Base-by-base conservation (phyloP, 1,140 invertebrate genomes). In the Himalopsyche phryganea region DNA sequence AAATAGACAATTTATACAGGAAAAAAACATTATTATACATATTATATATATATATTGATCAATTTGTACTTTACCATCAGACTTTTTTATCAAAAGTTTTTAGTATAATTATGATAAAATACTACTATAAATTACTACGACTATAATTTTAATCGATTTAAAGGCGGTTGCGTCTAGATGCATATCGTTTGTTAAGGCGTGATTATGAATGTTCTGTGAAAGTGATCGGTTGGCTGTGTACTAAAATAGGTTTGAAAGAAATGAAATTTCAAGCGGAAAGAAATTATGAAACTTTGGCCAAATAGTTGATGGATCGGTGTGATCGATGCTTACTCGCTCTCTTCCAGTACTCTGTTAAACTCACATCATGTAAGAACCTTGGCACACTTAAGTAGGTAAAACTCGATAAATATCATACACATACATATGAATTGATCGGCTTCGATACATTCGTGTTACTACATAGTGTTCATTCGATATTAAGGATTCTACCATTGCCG, bases 111-210 rank as follows among this genome's bases (percentile, higher is more conserved):
- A 56, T 6, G 32, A 20, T 53, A 53, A 53, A 23, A 45, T 45
- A 45, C 18, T 45, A 45, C 42, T 58, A 58, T 58, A 6, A 46
- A 35, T 35, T 47, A 33, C 33, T 54, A 45, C 48, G 42, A 55
- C 17, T 60, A 53, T 56, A 56, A 35, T 50, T 53, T 52, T 50
- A 60, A 55, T 55, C 32, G 46, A 59, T 55, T 46, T 38, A 57
- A 61, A 46, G 52, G 49, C 53, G 52, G 45, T 51, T 42, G 59
- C 53, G 59, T 54, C 58, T 54, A 55, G 52, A 50, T 60, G 58
- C 58, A 60, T 60, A 60, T 60, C 58, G 51, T 54, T 55, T 40
- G 59, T 61, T 55, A 57, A 61, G 48, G 53, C 41, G 50, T 61
- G 59, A 60, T 18, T 48, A 38, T 49, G 44, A 35, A 49, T 53